These are phyloP conservation scores for Galbula dea DNA, from an alignment of 2,113 vertebrate species.

Conservation along the genomic window DNA sequence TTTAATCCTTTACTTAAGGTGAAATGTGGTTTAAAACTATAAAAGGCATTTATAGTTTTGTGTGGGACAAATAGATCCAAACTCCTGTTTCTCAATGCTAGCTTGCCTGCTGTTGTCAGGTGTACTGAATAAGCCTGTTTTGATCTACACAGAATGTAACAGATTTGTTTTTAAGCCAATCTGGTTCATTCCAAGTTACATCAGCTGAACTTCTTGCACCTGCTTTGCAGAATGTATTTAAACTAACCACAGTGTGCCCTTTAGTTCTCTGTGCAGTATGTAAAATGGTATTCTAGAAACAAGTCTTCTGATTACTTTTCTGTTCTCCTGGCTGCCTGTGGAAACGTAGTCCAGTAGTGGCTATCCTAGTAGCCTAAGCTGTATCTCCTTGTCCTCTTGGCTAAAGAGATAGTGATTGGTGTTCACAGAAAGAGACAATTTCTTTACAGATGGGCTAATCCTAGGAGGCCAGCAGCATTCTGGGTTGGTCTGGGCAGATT, in stretches of 20 bases:
- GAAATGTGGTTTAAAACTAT: neutral
- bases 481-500: neutral
- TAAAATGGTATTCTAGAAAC: neutral
- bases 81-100: neutral
- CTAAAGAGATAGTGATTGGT: neutral
- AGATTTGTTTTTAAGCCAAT: neutral
- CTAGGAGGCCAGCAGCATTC: neutral
- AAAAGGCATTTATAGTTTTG: neutral
- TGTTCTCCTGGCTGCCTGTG: neutral
- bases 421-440: neutral
- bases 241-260: neutral
- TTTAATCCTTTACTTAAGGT: neutral
- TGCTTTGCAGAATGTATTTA: neutral
- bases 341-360: neutral
- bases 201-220: neutral
- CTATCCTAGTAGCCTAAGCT: neutral
- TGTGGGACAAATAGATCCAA: neutral
- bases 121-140: neutral
- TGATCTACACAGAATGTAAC: neutral
- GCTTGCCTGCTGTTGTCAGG: neutral
- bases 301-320: neutral
- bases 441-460: neutral
- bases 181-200: neutral
- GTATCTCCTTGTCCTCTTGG: neutral
- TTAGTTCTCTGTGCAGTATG: neutral